Evolutionary conservation across 1,140 invertebrate species (phyloP).

Genomic region (Caenorhabditis elegans): WBcel235 BX284606.5:10664001-10664500

Average conservation of each 20-base stretch:
- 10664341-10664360: neutral
- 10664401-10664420: neutral
- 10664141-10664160: neutral
- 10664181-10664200: neutral
- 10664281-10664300: neutral
- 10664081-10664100: conserved; percentile 19
- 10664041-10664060: neutral
- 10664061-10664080: neutral
- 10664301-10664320: neutral
- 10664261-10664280: conserved; percentile 15
- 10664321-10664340: neutral
- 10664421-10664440: neutral
- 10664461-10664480: conserved; percentile 34
- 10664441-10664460: neutral
- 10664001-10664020: neutral
- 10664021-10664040: neutral
- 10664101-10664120: conserved; percentile 8
- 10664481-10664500: conserved; percentile 55
- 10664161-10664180: neutral
- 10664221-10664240: neutral
- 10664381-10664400: neutral
- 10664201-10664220: neutral
- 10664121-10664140: neutral
- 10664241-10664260: neutral
- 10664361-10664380: neutral